A percentile compares a stretch with the other conserved stretches of the same genome.
phyloP scores from a whole-genome alignment of 2,113 vertebrate species.

The Chloropsis cyanopogon region DNA sequence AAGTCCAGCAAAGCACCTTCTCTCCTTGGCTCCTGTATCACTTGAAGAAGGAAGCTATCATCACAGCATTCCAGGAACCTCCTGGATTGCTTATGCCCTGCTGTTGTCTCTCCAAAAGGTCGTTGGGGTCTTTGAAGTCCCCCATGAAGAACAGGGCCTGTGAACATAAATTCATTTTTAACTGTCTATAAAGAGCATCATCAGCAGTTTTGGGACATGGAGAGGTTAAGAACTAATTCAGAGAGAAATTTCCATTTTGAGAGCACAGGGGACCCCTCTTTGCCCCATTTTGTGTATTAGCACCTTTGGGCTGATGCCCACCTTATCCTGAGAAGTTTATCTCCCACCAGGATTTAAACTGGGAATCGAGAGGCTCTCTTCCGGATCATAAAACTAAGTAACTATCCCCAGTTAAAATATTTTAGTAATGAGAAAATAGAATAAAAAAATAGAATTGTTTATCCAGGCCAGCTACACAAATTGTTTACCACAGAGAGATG shows the following conservation, averaged over 20 bases:
- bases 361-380: not conserved
- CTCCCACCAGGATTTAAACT: not conserved
- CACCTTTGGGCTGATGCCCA: not conserved
- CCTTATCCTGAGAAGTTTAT: not conserved
- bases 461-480: not conserved
- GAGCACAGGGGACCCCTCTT: not conserved
- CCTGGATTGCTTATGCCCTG: not conserved
- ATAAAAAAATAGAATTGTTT: not conserved
- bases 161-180: not conserved
- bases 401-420: not conserved
- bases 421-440: not conserved
- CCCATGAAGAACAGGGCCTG: not conserved
- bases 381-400: not conserved
- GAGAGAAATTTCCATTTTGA: not conserved
- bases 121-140: fast-evolving
- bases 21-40: not conserved
- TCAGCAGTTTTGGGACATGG: not conserved
- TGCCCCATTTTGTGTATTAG: fast-evolving
- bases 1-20: not conserved
- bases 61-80: fast-evolving
- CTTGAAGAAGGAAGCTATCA: not conserved
- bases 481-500: not conserved
- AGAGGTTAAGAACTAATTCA: not conserved
- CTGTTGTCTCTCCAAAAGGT: not conserved
- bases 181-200: not conserved